Evolutionary conservation across 2,888 invertebrate species (phyloP), one percentile per base, ranked within the genome.

Genomic region (Latrodectus elegans): DNA sequence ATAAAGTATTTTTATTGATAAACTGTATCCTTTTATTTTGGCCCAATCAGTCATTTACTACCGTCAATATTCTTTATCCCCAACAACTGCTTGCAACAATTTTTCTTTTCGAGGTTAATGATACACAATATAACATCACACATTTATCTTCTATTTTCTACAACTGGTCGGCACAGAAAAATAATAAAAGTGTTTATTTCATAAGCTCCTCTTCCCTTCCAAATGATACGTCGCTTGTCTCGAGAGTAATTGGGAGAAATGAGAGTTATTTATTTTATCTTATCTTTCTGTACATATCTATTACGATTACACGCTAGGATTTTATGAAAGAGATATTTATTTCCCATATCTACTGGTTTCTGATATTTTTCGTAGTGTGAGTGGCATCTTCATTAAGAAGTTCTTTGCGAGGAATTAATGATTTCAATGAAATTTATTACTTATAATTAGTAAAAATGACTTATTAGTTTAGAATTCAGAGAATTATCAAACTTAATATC

Each of bases 21-120:
- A 38, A 38, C 38, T 38, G 4, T 38, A 3, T 38, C 6, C 38
- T 60, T 60, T 60, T n/a, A 4, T 60, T n/a, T 60, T 60, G 15
- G 0, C 60, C 10, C 4, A n/a, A 60, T 60, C 60, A 60, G 12
- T 60, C n/a, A 60, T 60, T 60, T 60, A 8, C n/a, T n/a, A 6
- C n/a, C 60, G 60, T 60, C 60, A 60, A 60, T n/a, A n/a, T 60
- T 60, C n/a, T 60, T 60, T 12, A 60, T 60, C 60, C 60, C 60
- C 10, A 60, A 11, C 60, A 11, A 60, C 60, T 15, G 60, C n/a
- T 60, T 0, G 60, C n/a, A 60, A 60, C 60, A 60, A 60, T 15
- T 60, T 60, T 10, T 12, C n/a, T 60, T 60, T n/a, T n/a, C 3
- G 14, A 12, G 60, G 60, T 15, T n/a, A 60, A 15, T 60, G 60